These are phyloP conservation scores for Microchrysa polita DNA, from an alignment of 2,888 invertebrate species.

Conservation along the genomic window DNA sequence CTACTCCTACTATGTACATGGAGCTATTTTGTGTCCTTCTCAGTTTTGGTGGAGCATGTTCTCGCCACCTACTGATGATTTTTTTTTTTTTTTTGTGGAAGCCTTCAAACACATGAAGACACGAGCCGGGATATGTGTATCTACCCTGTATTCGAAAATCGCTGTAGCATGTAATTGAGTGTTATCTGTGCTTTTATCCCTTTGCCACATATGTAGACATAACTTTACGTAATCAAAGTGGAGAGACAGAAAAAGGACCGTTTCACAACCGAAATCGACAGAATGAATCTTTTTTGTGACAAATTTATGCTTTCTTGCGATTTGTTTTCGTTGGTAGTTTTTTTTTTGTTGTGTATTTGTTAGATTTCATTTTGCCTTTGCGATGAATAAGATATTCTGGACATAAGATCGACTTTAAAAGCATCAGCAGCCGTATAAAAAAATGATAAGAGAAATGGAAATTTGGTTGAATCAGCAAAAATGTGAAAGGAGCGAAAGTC, in stretches of 20 bases:
- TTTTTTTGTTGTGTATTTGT: neutral
- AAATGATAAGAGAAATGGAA: too few relatives aligned
- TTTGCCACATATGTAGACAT: constrained; percentile 62
- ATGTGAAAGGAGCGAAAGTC: too few relatives aligned
- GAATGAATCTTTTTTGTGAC: constrained; percentile 45
- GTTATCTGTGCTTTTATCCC: constrained; percentile 63
- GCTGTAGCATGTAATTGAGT: constrained; percentile 66
- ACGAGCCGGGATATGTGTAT: constrained; percentile 26
- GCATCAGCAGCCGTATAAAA: neutral
- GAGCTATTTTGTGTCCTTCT: neutral
- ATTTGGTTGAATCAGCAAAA: too few relatives aligned
- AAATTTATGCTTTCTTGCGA: constrained; percentile 46
- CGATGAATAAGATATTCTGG: constrained; percentile 13
- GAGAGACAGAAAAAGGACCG: constrained; percentile 49
- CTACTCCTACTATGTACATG: neutral
- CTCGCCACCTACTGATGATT: neutral
- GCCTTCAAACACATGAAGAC: constrained; percentile 22
- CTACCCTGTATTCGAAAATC: constrained; percentile 51
- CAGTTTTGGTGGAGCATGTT: neutral
- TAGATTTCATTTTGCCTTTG: neutral
- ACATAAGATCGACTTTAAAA: constrained; percentile 4
- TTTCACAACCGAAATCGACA: constrained; percentile 45
- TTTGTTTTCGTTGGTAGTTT: constrained; percentile 34
- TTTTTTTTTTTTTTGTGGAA: neutral
- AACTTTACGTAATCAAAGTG: constrained; percentile 47